Evolutionary conservation across 2,797 vertebrate species (phyloP).

Genomic region (Sus cebifrons): DNA sequence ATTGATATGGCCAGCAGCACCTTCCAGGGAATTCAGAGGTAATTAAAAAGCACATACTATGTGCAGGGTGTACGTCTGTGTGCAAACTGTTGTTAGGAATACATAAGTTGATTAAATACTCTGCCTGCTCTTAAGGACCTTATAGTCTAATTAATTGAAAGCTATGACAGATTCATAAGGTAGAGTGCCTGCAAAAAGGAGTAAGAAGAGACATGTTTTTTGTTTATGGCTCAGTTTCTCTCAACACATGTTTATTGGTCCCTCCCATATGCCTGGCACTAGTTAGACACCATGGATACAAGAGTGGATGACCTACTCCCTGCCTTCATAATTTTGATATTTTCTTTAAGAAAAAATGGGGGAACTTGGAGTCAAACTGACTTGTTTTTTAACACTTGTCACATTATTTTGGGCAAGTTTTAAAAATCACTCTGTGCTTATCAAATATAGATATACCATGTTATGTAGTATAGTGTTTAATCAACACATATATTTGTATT

Average conservation of each 20-base stretch:
- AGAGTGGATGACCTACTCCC: not conserved
- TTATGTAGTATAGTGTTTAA: not conserved
- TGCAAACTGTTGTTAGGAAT: not conserved
- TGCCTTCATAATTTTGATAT: not conserved
- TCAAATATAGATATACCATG: not conserved
- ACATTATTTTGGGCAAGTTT: not conserved
- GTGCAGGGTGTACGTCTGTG: not conserved
- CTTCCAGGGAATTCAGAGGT: constrained; percentile 99
- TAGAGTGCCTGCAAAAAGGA: not conserved
- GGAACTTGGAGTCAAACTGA: not conserved
- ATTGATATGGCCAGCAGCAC: constrained; percentile 99
- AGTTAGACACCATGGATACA: not conserved
- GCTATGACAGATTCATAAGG: not conserved
- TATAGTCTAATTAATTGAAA: not conserved
- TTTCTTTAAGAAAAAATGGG: constrained; percentile 14
- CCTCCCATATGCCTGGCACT: not conserved
- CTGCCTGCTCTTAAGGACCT: not conserved
- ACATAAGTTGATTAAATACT: not conserved
- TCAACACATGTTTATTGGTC: not conserved
- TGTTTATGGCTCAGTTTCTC: constrained; percentile 4
- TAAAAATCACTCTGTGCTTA: not conserved
- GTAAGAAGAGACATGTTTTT: not conserved
- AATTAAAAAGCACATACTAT: not conserved
- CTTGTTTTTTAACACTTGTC: constrained; percentile 26
- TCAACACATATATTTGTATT: not conserved